These are phyloP conservation scores for Spialia ferax DNA, from an alignment of 2,888 invertebrate genomes.

Conservation along the genomic window DNA sequence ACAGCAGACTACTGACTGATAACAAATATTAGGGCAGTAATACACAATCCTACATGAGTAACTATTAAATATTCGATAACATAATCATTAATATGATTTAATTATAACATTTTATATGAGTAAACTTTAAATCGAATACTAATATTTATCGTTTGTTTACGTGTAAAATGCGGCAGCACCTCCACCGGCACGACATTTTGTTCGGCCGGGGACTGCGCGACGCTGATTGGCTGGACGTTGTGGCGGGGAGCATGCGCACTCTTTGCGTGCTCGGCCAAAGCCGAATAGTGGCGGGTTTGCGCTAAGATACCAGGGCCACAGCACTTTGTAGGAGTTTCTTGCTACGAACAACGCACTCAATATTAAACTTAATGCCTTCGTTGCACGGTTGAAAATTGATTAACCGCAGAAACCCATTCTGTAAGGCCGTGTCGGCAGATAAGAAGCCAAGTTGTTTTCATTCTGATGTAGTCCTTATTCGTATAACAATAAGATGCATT, in stretches of 20 bases:
- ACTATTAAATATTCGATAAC: constrained; percentile 1
- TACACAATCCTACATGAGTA: neutral
- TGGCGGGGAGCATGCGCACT: constrained; percentile 84
- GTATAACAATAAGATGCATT: constrained; percentile 40
- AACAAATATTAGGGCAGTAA: neutral
- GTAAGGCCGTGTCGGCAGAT: constrained; percentile 72
- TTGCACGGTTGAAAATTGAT: constrained; percentile 47
- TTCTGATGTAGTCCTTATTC: constrained; percentile 58
- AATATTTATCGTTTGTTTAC: constrained; percentile 46
- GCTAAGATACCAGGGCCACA: constrained; percentile 83
- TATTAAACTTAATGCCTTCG: constrained; percentile 44
- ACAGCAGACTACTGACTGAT: constrained; percentile 22
- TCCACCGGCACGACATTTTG: constrained; percentile 57
- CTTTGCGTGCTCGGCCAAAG: constrained; percentile 74
- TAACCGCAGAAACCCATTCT: constrained; percentile 54
- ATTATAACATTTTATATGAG: neutral
- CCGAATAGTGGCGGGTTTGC: constrained; percentile 85
- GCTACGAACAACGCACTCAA: constrained; percentile 47
- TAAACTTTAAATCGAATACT: constrained; percentile 43
- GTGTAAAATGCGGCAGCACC: constrained; percentile 50
- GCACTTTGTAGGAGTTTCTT: constrained; percentile 79
- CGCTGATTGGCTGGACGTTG: constrained; percentile 75
- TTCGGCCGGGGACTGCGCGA: constrained; percentile 60
- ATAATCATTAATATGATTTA: constrained; percentile 11
- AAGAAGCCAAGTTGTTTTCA: constrained; percentile 58